Base-by-base conservation (phyloP, 1,140 invertebrate genomes). In the Chrysopa pallens region DNA sequence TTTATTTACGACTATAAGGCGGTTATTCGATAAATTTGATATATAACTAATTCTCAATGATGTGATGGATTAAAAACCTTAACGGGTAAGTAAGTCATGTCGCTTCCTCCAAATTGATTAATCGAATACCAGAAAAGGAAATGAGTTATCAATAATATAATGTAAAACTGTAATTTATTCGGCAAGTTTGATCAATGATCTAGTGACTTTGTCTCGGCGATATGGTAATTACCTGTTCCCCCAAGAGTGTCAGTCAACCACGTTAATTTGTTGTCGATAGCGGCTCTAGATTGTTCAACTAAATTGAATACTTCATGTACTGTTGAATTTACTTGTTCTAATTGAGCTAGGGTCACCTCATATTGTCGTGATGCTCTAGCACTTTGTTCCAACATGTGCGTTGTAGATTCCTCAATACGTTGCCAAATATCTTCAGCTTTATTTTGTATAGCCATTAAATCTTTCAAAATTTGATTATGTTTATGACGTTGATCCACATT, bases 301-400 rank as follows among this genome's bases (percentile, higher is more conserved):
- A 76, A 46, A 42, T 61, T 49, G 52, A 69, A 63, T 14, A 78
- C 48, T 46, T 58, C 67, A 39, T 66, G 56, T 29, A 79, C 67
- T 0, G 73, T 76, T 12, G 53, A 48, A 49, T 78, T 79, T 29
- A 79, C 72, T 52, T 70, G 66, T n/a, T 59, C 49, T 4, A 80
- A 54, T 52, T 73, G 74, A n/a, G 64, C 50, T 31, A 76, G 56
- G 29, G 73, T 72, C 14, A 62, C 54, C 33, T 69, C 51, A 46
- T 74, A 77, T 42, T 74, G 67, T 3, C 51, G 38, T n/a, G 64
- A 56, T 31, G 72, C 66, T 42, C 66, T 51, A 48, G 62, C 51
- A 47, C 72, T 73, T 46, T 74, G 69, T n/a, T 52, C 40, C 8
- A 74, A 47, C n/a, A 78, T 60, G 12, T 63, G 54, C 44, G 64